Evolutionary conservation across 2,888 invertebrate genomes (phyloP), one percentile per base, ranked within the genome.

Genomic region (Cerastoderma edule): DNA sequence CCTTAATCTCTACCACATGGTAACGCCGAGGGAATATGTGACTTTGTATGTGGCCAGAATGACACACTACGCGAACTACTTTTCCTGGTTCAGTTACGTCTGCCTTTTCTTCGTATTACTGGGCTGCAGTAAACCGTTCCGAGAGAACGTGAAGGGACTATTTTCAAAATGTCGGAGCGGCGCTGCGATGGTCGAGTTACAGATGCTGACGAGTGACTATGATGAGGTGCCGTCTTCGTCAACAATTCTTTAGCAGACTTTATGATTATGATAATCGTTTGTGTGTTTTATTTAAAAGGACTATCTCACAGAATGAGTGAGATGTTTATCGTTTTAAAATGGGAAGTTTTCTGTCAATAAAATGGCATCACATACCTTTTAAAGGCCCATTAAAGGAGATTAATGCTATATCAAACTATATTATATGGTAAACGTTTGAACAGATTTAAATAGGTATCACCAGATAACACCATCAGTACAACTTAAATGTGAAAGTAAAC

Each of bases 151-250:
- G 0, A 70, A 39, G 33, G 66, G 64, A n/a, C 16, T 66, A 28
- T 72, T 66, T 50, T 54, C 54, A 32, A 66, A 53, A 16, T 57
- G 66, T 33, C 39, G 54, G 60, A 69, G 39, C 19, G 68, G 72
- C n/a, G 50, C 39, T 1, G 32, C 72, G 4, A 48, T 48, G 8
- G 69, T 72, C 0, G 72, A 77, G 28, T 22, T 77, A 28, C 48
- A 67, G 19, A 33, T 72, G 48, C 44, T 73, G 54, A 77, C 64
- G 4, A 66, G 54, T 2, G 77, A 77, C 1, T 72, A 77, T 24
- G 65, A 77, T 13, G 69, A 77, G 22, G 77, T 77, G 6, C 77
- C 77, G 19, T 77, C 72, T 2, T 70, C 73, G 0, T 77, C 77
- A n/a, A 77, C 77, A 19, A 63, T 65, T 48, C 65, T 75, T 8